Conservation (phyloP, 2,888 invertebrate genomes). For the Dinocampus coccinellae region DNA sequence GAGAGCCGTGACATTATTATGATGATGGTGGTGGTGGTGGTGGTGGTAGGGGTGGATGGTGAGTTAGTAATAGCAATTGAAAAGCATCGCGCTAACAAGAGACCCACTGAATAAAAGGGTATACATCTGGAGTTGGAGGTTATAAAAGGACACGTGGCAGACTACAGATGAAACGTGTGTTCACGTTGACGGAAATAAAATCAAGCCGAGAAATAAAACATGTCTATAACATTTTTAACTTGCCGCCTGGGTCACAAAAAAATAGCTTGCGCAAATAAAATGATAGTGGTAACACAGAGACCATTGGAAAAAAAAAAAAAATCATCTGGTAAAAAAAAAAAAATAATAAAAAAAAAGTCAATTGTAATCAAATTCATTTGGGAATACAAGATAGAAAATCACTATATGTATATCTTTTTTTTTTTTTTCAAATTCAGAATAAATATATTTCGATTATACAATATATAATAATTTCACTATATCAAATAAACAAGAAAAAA, state of each 20-base stretch:
- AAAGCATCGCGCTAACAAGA: neutral
- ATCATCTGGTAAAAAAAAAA: neutral
- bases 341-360: neutral
- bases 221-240: constrained; percentile 35
- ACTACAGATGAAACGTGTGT: neutral
- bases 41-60: neutral
- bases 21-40: no score
- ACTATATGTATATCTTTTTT: neutral
- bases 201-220: constrained; percentile 31
- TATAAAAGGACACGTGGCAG: neutral
- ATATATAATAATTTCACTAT: no score
- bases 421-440: no score
- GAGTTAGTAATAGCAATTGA: neutral
- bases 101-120: neutral
- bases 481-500: no score
- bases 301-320: neutral
- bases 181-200: constrained; percentile 27
- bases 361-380: neutral
- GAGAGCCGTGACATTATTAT: neutral
- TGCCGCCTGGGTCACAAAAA: neutral
- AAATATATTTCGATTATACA: no score
- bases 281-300: neutral
- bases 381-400: no score
- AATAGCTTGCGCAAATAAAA: constrained; percentile 4
- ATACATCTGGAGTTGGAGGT: neutral